Base-by-base conservation (phyloP, 2,113 vertebrate genomes). In the Rallus limicola region DNA sequence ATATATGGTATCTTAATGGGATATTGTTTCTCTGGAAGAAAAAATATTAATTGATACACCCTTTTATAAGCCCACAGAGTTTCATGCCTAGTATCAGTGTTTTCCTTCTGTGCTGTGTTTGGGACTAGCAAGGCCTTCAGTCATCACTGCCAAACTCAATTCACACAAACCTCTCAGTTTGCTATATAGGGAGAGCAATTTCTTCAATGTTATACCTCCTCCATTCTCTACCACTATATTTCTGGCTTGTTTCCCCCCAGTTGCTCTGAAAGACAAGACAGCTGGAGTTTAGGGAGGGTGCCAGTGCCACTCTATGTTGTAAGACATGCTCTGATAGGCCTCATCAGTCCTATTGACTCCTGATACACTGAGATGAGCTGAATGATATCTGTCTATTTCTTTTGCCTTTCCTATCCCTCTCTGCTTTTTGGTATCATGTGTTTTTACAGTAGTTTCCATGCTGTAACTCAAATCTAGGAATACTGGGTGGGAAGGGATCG, bases 1-100 rank as follows among this genome's bases (percentile, higher is more conserved):
- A 84, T 65, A 5, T 98, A 98, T 0, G 89, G 4, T 71, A 98
- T 98, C 82, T 95, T 97, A 77, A 98, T 65, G 0, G 98, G 98
- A 50, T 98, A 83, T 33, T 95, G 75, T 70, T 96, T 97, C 82
- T 97, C 98, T 98, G 77, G 7, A 91, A 81, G n/a, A 24, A 68
- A 70, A 88, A 58, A n/a, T 36, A 67, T 44, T 17, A 67, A 44
- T 17, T 42, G 12, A 42, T 74, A 29, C 6, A 48, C 1, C 2
- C 5, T 85, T 80, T 46, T 52, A 62, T 78, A 91, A 81, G 29
- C 28, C 31, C 48, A 42, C 26, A 25, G 19, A 55, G 14, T 42
- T 85, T 77, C 42, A 55, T n/a, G 86, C 5, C 6, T 76, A 82
- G 34, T 26, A 18, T 60, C 50, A 56, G 4, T 44, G 16, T 87